A percentile compares a stretch with the other conserved stretches of the same genome.
Evolutionary conservation across 2,797 vertebrate species (phyloP).

Genomic region (Chelmon rostratus): DNA sequence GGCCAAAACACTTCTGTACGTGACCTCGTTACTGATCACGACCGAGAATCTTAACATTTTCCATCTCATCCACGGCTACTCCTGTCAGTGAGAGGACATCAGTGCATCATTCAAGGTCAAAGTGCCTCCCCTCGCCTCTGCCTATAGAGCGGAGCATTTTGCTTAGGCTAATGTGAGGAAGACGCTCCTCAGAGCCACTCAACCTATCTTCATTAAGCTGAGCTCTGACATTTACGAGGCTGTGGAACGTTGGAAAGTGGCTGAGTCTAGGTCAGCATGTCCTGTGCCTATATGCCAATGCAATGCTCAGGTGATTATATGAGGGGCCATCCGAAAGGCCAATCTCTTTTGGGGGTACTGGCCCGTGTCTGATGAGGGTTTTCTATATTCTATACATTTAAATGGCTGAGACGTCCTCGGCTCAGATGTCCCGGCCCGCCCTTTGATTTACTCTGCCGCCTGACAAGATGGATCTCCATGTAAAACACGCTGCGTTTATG

Average conservation of each 20-base stretch:
- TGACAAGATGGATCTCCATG: conserved; percentile 75
- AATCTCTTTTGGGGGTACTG: conserved; percentile 82
- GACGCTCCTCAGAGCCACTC: conserved; percentile 78
- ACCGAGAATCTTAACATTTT: conserved; percentile 34
- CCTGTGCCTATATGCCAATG: conserved; percentile 76
- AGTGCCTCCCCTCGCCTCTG: conserved; percentile 54
- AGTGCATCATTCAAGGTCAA: conserved; percentile 74
- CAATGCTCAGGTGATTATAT: conserved; percentile 84
- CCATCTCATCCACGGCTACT: conserved; percentile 41
- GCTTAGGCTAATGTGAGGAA: conserved; percentile 80
- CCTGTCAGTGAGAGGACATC: conserved; percentile 34
- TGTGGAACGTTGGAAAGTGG: conserved; percentile 61
- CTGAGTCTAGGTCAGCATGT: conserved; percentile 79
- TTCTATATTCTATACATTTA: conserved; percentile 89
- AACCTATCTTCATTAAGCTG: conserved; percentile 83
- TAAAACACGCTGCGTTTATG: conserved; percentile 78
- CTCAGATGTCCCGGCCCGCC: conserved; percentile 58
- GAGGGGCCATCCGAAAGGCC: conserved; percentile 79
- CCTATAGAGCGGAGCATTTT: conserved; percentile 63
- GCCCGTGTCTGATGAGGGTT: conserved; percentile 87
- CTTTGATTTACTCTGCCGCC: conserved; percentile 81
- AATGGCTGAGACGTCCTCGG: conserved; percentile 81
- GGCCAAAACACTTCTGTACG: conserved; percentile 2
- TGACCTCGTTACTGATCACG: conserved; percentile 27
- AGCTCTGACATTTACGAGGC: conserved; percentile 85